Conservation (phyloP, 2,888 invertebrate species). For the Acanthacorydalis orientalis region DNA sequence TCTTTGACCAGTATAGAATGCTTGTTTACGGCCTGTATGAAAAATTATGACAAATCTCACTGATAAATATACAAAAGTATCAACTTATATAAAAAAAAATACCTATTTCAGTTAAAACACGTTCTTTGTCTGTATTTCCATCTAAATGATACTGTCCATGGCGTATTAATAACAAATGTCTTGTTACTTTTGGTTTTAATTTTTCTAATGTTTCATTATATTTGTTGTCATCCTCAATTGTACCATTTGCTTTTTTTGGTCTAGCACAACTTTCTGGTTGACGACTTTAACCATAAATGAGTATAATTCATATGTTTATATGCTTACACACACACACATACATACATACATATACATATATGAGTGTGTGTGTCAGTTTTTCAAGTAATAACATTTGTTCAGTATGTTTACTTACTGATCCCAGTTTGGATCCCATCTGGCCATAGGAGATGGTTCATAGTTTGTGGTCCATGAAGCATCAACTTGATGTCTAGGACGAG, state of each 20-base stretch:
- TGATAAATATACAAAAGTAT: conserved; percentile 2
- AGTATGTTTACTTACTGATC: conserved; percentile 48
- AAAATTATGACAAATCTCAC: conserved; percentile 6
- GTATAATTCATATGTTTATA: neutral
- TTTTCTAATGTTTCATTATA: conserved; percentile 49
- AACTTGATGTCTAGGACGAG: conserved; percentile 28
- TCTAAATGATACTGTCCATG: conserved; percentile 86
- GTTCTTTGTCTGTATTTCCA: conserved; percentile 53
- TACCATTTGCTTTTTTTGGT: conserved; percentile 28
- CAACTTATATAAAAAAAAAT: conserved; percentile 13
- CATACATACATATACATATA: too few relatives aligned
- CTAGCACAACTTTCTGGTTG: conserved; percentile 55
- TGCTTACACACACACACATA: too few relatives aligned
- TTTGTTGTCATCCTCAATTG: conserved; percentile 44
- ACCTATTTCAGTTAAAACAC: conserved; percentile 68
- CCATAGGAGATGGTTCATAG: conserved; percentile 36
- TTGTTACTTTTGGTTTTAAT: conserved; percentile 38
- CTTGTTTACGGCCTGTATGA: conserved; percentile 62
- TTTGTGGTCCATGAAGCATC: conserved; percentile 54
- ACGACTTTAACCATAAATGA: conserved; percentile 34
- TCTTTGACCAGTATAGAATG: conserved; percentile 67
- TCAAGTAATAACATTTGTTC: neutral
- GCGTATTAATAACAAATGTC: conserved; percentile 80
- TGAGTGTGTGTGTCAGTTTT: too few relatives aligned
- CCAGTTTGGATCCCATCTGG: conserved; percentile 80